Percentiles rank a stretch among this genome's conserved stretches.
Conservation (phyloP, 2,888 invertebrate genomes). For the Hydriomena furcata region DNA sequence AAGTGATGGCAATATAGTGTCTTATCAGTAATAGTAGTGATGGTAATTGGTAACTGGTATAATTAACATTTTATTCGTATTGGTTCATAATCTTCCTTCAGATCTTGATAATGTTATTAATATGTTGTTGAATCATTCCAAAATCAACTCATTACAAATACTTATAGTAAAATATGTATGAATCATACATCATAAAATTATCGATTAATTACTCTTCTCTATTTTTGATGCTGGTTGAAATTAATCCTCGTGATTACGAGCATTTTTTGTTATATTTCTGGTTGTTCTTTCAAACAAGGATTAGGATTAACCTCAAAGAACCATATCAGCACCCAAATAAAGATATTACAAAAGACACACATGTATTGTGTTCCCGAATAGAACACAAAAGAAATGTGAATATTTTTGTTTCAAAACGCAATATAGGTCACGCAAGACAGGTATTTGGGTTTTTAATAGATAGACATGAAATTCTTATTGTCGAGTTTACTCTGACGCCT, state of each 20-base stretch:
- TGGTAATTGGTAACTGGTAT: too few species aligned
- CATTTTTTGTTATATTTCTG: not conserved
- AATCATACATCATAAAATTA: too few species aligned
- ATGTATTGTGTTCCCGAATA: slow-evolving; percentile 26
- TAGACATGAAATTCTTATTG: slow-evolving; percentile 54
- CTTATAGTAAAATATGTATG: too few species aligned
- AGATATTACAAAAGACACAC: slow-evolving; percentile 25
- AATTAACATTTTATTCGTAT: too few species aligned
- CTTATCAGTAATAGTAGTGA: too few species aligned
- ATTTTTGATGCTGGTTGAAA: not conserved
- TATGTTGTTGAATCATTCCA: too few species aligned
- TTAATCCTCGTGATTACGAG: not conserved
- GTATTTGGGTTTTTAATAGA: slow-evolving; percentile 57
- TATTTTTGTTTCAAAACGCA: slow-evolving; percentile 34
- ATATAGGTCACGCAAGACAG: slow-evolving; percentile 55
- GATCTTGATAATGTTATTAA: too few species aligned
- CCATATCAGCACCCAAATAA: slow-evolving; percentile 9
- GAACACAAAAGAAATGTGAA: slow-evolving; percentile 36
- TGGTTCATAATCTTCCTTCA: too few species aligned
- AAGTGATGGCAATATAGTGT: too few species aligned
- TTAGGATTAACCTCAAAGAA: slow-evolving; percentile 8
- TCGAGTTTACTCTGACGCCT: slow-evolving; percentile 39
- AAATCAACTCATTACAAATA: too few species aligned
- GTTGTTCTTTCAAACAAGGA: slow-evolving; percentile 9
- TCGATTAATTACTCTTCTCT: too few species aligned